A percentile compares a stretch with the other conserved stretches of the same genome.
These are phyloP conservation scores for Vulpes vulpes DNA, from an alignment of 2,113 vertebrate species.

Conservation along the genomic window DNA sequence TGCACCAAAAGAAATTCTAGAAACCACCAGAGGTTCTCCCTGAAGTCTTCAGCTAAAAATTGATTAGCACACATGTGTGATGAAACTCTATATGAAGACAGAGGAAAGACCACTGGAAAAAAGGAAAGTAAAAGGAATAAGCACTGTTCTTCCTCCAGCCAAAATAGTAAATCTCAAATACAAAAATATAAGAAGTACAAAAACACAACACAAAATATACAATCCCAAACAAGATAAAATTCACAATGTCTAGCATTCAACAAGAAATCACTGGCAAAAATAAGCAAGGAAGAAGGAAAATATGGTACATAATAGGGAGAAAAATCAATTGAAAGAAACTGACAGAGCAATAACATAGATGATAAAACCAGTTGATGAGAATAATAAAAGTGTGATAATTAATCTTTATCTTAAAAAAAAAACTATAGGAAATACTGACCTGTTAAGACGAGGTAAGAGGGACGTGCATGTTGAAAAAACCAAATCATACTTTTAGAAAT, in stretches of 20 bases:
- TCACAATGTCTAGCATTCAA: neutral
- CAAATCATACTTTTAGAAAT: neutral
- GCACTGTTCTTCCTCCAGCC: neutral
- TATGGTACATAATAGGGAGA: neutral
- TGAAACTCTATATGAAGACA: neutral
- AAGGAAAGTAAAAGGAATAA: neutral
- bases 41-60: neutral
- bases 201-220: neutral
- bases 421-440: neutral
- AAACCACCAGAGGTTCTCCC: neutral
- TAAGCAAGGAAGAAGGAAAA: neutral
- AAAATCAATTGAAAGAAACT: neutral
- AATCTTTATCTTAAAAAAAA: neutral
- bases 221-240: neutral
- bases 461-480: neutral
- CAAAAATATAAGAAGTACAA: neutral
- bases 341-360: neutral
- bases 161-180: neutral
- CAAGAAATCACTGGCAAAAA: neutral
- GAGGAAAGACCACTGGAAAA: neutral
- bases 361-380: neutral
- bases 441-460: neutral
- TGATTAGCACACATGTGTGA: neutral
- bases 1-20: neutral
- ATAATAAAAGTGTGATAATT: neutral